A percentile compares a stretch with the other conserved stretches of the same genome.
Evolutionary conservation across 2,113 vertebrate genomes (phyloP).

Genomic region (Tetrax tetrax): DNA sequence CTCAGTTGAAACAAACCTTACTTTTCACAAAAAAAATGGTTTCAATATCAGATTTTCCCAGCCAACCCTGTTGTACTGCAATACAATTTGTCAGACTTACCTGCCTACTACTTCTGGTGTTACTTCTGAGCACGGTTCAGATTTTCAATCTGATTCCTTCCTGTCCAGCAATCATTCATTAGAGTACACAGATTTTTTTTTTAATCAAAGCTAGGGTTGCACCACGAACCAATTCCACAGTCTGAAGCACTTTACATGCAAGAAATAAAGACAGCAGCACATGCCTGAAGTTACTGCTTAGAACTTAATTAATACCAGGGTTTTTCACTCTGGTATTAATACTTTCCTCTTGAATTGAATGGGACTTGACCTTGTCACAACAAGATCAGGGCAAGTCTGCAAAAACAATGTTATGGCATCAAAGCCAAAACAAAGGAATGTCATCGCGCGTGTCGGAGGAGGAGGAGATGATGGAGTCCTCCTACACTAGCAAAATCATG

Average conservation of each 20-base stretch:
- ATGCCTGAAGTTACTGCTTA: not conserved
- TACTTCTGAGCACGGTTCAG: not conserved
- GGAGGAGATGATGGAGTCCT: not conserved
- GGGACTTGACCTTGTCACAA: slow-evolving; percentile 28
- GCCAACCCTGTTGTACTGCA: not conserved
- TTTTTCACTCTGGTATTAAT: not conserved
- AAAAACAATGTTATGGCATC: slow-evolving; percentile 33
- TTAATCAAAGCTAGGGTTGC: not conserved
- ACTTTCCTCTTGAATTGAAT: slow-evolving; percentile 9
- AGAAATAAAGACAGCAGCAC: not conserved
- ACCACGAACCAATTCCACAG: not conserved
- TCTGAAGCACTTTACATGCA: not conserved
- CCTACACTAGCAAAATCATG: not conserved
- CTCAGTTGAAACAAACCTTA: not conserved
- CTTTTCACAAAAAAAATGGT: not conserved
- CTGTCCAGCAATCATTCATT: not conserved
- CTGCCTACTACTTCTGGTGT: not conserved
- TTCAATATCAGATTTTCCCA: not conserved
- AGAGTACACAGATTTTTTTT: not conserved
- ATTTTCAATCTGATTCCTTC: not conserved
- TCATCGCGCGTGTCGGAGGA: not conserved
- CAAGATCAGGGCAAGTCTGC: not conserved
- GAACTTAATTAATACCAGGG: slow-evolving; percentile 22
- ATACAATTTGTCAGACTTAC: not conserved
- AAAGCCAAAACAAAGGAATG: slow-evolving; percentile 45